These are phyloP conservation scores for Caenorhabditis inopinata DNA, from an alignment of 1,140 invertebrate species.

Conservation along the genomic window DNA sequence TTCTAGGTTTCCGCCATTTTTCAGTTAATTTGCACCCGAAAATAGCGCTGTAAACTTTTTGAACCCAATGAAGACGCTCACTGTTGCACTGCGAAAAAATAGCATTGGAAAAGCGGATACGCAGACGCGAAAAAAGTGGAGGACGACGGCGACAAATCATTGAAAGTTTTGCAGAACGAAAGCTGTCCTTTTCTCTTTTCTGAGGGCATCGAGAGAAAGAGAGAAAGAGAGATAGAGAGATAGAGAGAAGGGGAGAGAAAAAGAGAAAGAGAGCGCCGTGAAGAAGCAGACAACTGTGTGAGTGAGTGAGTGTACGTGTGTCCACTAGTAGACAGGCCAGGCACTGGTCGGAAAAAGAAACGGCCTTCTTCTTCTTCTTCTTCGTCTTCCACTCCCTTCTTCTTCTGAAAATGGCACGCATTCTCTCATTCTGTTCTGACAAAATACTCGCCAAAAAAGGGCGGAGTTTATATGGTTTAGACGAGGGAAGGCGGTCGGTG, in stretches of 20 bases:
- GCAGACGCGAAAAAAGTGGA: too few species aligned
- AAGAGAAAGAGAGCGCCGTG: background rate
- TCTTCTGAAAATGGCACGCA: slow-evolving; percentile 18
- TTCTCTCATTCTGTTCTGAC: too few species aligned
- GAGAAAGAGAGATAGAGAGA: background rate
- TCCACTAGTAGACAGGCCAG: background rate
- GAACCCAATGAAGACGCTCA: too few species aligned
- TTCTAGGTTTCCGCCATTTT: too few species aligned
- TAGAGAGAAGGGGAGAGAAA: background rate
- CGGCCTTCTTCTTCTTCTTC: background rate
- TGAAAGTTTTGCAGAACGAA: background rate
- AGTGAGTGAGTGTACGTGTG: background rate
- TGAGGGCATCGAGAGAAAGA: background rate
- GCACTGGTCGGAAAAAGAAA: too few species aligned
- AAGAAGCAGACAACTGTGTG: background rate
- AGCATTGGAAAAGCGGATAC: too few species aligned
- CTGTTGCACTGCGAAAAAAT: too few species aligned
- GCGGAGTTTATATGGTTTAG: too few species aligned
- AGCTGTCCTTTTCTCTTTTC: too few species aligned
- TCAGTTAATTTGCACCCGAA: too few species aligned
- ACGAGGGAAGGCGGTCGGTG: too few species aligned
- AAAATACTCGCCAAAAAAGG: background rate
- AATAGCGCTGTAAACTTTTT: too few species aligned
- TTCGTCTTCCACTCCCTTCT: background rate
- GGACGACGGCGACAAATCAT: background rate